Conservation (phyloP, 2,113 vertebrate species). For the Phyllopteryx taeniolatus region DNA sequence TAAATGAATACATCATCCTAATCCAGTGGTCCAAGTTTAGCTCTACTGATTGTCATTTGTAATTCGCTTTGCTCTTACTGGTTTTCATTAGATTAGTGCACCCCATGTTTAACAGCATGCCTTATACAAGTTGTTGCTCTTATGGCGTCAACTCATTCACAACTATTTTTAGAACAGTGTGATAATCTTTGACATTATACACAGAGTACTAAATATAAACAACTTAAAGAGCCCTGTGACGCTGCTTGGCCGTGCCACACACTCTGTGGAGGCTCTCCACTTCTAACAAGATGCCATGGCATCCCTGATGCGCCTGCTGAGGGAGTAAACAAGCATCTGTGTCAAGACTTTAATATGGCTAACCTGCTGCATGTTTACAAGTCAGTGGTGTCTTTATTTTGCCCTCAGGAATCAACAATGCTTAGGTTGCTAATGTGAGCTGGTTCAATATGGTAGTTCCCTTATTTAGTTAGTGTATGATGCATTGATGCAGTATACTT, state of each 20-base stretch:
- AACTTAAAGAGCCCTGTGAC: constrained; percentile 2
- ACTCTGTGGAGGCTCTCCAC: constrained; percentile 25
- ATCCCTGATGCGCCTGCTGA: constrained; percentile 6
- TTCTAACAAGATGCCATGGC: constrained; percentile 30
- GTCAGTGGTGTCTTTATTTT: constrained; percentile 17
- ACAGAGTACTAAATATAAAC: constrained; percentile 1
- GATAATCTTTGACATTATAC: constrained; percentile 4
- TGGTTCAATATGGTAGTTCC: neutral
- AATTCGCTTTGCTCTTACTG: too few species aligned
- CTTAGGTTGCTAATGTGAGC: neutral
- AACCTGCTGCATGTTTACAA: constrained; percentile 21
- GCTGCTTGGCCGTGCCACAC: neutral
- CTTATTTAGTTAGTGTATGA: neutral
- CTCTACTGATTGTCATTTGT: too few species aligned
- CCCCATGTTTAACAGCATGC: too few species aligned
- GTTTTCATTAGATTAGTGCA: too few species aligned
- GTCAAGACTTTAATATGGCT: constrained; percentile 9
- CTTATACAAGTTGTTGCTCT: neutral
- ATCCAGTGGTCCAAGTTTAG: too few species aligned
- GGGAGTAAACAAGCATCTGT: constrained; percentile 7
- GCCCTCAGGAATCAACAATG: constrained; percentile 38
- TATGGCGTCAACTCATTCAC: constrained; percentile 27
- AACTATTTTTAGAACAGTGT: constrained; percentile 43
- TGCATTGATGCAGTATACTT: neutral
- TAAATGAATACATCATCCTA: too few species aligned